Evolutionary conservation across 2,113 vertebrate genomes (phyloP).

Genomic region (Otocyon megalotis): DNA sequence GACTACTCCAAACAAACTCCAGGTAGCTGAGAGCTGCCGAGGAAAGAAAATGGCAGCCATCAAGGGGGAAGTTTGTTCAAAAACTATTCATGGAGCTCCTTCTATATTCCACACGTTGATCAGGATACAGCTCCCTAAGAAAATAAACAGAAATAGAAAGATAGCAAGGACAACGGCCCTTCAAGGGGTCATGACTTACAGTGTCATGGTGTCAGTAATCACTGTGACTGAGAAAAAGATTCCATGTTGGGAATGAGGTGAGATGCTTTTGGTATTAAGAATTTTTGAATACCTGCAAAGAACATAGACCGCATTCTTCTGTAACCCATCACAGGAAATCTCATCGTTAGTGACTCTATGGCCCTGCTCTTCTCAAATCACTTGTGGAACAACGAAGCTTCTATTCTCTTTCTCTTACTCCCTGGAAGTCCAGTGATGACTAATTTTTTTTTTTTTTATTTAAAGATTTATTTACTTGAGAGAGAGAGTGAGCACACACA

Average conservation of each 20-base stretch:
- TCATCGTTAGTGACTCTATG: neutral
- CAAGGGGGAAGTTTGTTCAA: neutral
- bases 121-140: neutral
- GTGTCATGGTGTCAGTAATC: neutral
- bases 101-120: neutral
- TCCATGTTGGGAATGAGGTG: neutral
- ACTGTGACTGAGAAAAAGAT: neutral
- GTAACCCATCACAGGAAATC: neutral
- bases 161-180: neutral
- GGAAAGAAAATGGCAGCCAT: neutral
- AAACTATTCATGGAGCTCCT: neutral
- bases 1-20: neutral
- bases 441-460: neutral
- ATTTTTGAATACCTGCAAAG: neutral
- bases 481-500: neutral
- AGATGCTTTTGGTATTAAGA: neutral
- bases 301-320: neutral
- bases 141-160: neutral
- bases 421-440: neutral
- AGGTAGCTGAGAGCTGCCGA: neutral
- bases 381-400: neutral
- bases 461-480: neutral
- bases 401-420: neutral
- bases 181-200: neutral
- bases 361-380: neutral